Conservation (phyloP, 2,797 vertebrate species). For the Carcharodon carcharias region DNA sequence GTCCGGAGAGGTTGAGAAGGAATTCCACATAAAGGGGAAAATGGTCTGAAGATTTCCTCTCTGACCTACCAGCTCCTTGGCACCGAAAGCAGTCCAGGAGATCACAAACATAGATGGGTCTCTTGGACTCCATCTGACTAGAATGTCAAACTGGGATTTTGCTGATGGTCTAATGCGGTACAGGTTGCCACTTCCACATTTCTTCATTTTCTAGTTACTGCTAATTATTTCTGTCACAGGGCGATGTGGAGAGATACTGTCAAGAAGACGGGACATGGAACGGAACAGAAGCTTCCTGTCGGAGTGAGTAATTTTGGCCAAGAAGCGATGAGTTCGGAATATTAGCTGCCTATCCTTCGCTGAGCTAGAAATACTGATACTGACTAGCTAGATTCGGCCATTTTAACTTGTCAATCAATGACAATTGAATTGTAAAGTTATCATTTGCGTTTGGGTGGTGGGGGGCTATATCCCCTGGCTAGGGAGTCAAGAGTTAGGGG, state of each 20-base stretch:
- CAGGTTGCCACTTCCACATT: background rate
- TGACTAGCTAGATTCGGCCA: background rate
- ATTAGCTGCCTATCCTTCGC: background rate
- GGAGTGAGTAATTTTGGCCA: slow-evolving; percentile 62
- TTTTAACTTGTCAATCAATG: background rate
- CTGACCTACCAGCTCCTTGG: no score
- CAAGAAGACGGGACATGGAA: slow-evolving; percentile 77
- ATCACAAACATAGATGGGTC: background rate
- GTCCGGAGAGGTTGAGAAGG: background rate
- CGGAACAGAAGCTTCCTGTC: slow-evolving; percentile 67
- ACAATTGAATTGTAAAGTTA: background rate
- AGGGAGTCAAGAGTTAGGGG: background rate
- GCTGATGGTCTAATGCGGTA: background rate
- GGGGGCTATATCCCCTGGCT: background rate
- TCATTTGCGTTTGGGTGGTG: background rate
- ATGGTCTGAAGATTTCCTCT: background rate
- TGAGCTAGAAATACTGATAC: background rate
- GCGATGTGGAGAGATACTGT: slow-evolving; percentile 70
- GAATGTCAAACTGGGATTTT: background rate
- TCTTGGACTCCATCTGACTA: background rate
- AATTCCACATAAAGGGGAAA: background rate
- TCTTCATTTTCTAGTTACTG: slow-evolving; percentile 32
- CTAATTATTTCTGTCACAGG: slow-evolving; percentile 56
- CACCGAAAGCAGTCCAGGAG: background rate
- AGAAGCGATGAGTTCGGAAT: background rate